A percentile compares a stretch with the other conserved stretches of the same genome.
phyloP scores from a whole-genome alignment of 2,888 invertebrate species.

The Oscheius onirici region DNA sequence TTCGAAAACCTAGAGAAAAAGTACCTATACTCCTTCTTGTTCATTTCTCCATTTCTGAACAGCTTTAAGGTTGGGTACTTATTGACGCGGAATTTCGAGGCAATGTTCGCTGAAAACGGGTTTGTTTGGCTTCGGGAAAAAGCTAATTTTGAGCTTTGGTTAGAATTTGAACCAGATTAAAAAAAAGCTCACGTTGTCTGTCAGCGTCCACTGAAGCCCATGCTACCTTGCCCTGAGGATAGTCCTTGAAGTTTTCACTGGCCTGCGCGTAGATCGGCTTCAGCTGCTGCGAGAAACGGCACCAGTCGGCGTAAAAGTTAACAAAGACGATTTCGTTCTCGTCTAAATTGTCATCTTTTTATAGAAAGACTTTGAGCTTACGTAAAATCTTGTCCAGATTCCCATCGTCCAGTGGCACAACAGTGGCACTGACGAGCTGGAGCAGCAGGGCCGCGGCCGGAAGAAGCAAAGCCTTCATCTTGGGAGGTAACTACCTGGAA shows the following conservation, averaged over 20 bases:
- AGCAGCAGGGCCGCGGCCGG: background rate
- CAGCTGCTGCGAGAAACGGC: slow-evolving; percentile 95
- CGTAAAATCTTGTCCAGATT: slow-evolving; percentile 48
- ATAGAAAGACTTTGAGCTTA: slow-evolving; percentile 33
- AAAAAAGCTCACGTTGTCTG: slow-evolving; percentile 79
- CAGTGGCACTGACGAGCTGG: slow-evolving; percentile 16
- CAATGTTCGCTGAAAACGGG: slow-evolving; percentile 80
- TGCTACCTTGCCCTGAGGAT: slow-evolving; percentile 82
- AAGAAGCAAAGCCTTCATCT: slow-evolving; percentile 19
- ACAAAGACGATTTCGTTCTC: slow-evolving; percentile 92
- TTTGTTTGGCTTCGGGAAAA: no score
- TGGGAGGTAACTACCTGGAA: slow-evolving; percentile 20
- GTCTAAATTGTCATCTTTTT: slow-evolving; percentile 45
- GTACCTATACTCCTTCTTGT: slow-evolving; percentile 74
- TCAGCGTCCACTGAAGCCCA: slow-evolving; percentile 98
- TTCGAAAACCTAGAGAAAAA: background rate
- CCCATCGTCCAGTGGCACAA: slow-evolving; percentile 38
- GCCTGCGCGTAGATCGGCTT: slow-evolving; percentile 96
- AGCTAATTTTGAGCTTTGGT: background rate
- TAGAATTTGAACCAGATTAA: background rate
- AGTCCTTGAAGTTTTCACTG: slow-evolving; percentile 81
- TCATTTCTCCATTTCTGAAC: slow-evolving; percentile 76
- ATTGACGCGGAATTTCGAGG: slow-evolving; percentile 90
- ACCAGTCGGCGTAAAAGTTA: slow-evolving; percentile 99
- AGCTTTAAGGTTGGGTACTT: slow-evolving; percentile 98